Base-by-base conservation (phyloP, 2,113 vertebrate genomes). In the Tachysurus fulvidraco region DNA sequence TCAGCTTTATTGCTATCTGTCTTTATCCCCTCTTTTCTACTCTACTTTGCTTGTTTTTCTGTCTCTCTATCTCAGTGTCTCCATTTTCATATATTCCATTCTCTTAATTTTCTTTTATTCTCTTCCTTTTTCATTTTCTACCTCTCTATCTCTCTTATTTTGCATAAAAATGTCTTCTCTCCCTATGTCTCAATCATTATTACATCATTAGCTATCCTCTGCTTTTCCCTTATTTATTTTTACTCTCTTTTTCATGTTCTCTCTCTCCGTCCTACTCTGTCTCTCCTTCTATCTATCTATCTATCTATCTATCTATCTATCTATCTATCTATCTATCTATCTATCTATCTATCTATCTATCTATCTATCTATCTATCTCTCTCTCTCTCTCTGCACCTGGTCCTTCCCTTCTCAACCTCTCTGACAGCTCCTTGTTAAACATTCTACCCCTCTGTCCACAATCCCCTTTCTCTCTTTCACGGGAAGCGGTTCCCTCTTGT, bases 381-480 rank as follows among this genome's bases (percentile, higher is more conserved):
- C 54, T 64, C 46, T 44, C 71, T 52, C 81, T 88, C 41, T 65
- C 44, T 83, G 89, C 84, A 85, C 60, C 89, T 85, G 89, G 69
- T 84, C 19, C 11, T 88, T 87, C 74, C 16, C 23, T 73, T 83
- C 80, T 46, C 36, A 85, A 60, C 65, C 87, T 78, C 76, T 83
- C 82, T 87, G 81, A 87, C 81, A 83, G 81, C 62, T 52, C 41
- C 86, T 83, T 84, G 88, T 90, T 90, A 69, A 90, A 88, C 87
- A 90, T 87, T 67, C 82, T 69, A 46, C n/a, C 86, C 55, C 65
- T 86, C 82, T 64, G 65, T 36, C 82, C 83, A 85, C 57, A 74
- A 19, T 85, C 62, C 81, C 62, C 81, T 59, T 85, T 89, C 84
- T 91, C 90, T 90, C 85, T 91, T 91, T 92, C 86, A 85, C 83